Evolutionary conservation across 1,140 invertebrate genomes (phyloP), one percentile per base, ranked within the genome.

Genomic region (Philopotamus ludificatus): DNA sequence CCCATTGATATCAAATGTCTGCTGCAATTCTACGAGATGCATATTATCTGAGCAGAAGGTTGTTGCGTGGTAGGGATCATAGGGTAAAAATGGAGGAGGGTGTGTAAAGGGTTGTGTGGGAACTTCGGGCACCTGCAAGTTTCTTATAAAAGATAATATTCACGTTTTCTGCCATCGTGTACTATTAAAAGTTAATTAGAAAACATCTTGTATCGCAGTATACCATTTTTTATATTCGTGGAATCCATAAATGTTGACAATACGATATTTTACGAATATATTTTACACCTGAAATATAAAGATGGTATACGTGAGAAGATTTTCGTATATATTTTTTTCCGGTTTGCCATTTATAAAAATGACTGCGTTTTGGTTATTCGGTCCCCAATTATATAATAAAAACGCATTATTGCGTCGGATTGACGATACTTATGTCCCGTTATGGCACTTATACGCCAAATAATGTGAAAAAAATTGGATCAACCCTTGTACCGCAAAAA

Each of bases 1-100:
- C 67, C 54, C 55, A 51, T 51, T 61, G 67, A 70, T 70, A 70
- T 70, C 67, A 70, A 70, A 70, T 70, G 67, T 66, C 67, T 70
- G 67, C 44, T 70, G 67, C 67, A 65, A 70, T 70, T 70, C 64
- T 39, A 59, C 49, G 64, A 66, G 67, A 70, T 70, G 67, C 59
- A 70, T 66, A 70, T 70, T 70, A 70, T 62, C 63, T 25, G 21
- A 50, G 67, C 51, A 60, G 63, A 60, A 53, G 49, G 18, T 18
- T 25, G 39, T 15, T 18, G 22, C 2, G 55, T n/a, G 18, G 28
- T 16, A 39, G 28, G 57, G 45, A 51, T 51, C 50, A 22, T 16
- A 34, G 55, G n/a, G 42, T 47, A 60, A 60, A 60, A 58, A 58
- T n/a, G 28, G 21, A 42, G 26, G 50, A 34, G 16, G 55, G 34